A percentile compares a stretch with the other conserved stretches of the same genome.
Conservation (phyloP, 30 jellyfish, hydroid and myxozoan genomes). For the Kudoa iwatai region DNA sequence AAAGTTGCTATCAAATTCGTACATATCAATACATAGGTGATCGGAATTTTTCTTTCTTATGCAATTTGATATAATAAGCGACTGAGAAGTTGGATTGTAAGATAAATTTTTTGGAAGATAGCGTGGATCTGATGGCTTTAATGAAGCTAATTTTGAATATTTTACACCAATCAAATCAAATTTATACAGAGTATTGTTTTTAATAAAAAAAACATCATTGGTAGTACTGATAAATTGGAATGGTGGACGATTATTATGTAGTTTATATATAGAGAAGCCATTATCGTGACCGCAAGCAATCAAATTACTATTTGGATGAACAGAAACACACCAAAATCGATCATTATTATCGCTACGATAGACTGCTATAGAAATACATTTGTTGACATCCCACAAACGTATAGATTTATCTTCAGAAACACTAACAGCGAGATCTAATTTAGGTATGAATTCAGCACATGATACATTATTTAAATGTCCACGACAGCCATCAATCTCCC, state of each 20-base stretch:
- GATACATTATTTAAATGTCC: slow-evolving; percentile 86
- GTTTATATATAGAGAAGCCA: slow-evolving; percentile 50
- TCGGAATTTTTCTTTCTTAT: no score
- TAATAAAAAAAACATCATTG: slow-evolving; percentile 34
- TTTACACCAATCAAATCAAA: no score
- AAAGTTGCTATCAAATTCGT: no score
- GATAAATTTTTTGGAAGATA: no score
- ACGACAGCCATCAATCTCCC: slow-evolving; percentile 81
- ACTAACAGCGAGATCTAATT: background rate
- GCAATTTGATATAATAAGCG: no score
- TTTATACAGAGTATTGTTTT: slow-evolving; percentile 29
- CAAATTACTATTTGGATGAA: slow-evolving; percentile 41
- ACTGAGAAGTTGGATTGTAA: no score
- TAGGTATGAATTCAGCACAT: slow-evolving; percentile 12
- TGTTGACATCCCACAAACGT: slow-evolving; percentile 54
- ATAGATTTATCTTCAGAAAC: slow-evolving; percentile 63
- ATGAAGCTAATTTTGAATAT: no score
- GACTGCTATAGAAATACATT: slow-evolving; percentile 2
- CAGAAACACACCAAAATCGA: slow-evolving; percentile 66
- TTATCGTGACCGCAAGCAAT: slow-evolving; percentile 88
- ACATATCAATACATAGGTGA: no score
- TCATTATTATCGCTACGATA: slow-evolving; percentile 55
- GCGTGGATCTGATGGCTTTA: no score
- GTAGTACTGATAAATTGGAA: slow-evolving; percentile 32
- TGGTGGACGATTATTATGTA: slow-evolving; percentile 82